These are phyloP conservation scores for Hippopotamyrus pictus DNA, from an alignment of 2,797 vertebrate species.

Conservation along the genomic window DNA sequence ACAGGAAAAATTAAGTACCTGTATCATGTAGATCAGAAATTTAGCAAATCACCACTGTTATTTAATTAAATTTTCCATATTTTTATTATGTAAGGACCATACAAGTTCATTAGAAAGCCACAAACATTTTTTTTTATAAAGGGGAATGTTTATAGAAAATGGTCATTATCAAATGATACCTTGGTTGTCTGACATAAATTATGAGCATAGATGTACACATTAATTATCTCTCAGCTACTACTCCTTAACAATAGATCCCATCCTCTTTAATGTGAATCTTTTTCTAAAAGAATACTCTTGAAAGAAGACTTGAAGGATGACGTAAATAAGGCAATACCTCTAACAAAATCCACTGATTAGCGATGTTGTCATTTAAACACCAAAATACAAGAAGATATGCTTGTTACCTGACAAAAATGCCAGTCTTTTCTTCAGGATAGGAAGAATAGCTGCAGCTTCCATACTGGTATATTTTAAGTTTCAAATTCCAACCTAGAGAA, in stretches of 20 bases:
- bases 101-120: not conserved
- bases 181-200: not conserved
- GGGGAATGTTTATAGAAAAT: not conserved
- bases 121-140: not conserved
- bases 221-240: not conserved
- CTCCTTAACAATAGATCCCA: not conserved
- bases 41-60: not conserved
- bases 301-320: not conserved
- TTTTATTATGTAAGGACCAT: not conserved
- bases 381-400: not conserved
- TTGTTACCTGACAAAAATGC: slow-evolving; percentile 90
- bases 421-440: slow-evolving; percentile 90
- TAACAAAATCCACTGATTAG: not conserved
- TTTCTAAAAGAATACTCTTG: not conserved
- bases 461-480: slow-evolving; percentile 59
- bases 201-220: not conserved
- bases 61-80: not conserved
- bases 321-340: not conserved
- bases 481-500: slow-evolving; percentile 26
- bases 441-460: slow-evolving; percentile 86
- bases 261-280: not conserved
- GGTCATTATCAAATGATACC: not conserved
- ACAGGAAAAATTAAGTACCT: not conserved
- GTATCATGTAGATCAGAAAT: not conserved
- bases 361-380: not conserved